Evolutionary conservation across 2,888 invertebrate species (phyloP).

Genomic region (Pandemis heparana): DNA sequence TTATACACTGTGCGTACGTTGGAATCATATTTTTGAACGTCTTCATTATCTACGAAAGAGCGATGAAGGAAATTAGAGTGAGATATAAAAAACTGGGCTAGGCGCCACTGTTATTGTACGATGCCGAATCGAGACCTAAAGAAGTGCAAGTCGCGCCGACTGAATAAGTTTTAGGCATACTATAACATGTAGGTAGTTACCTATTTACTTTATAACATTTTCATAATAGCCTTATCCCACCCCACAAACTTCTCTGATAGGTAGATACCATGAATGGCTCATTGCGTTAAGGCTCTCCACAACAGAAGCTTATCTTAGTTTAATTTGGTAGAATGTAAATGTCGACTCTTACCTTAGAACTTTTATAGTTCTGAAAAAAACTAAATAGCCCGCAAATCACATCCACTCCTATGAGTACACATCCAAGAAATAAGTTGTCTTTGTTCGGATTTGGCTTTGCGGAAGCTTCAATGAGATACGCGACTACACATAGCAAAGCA

Average conservation of each 20-base stretch:
- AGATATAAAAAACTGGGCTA: no score
- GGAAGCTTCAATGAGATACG: constrained; percentile 86
- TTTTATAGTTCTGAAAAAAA: constrained; percentile 99
- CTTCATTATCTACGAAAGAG: constrained; percentile 94
- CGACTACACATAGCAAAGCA: constrained; percentile 88
- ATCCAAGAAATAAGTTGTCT: constrained; percentile 98
- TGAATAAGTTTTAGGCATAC: no score
- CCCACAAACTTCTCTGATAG: no score
- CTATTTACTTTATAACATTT: no score
- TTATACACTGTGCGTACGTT: constrained; percentile 93
- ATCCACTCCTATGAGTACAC: constrained; percentile 96
- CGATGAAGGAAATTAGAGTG: not conserved
- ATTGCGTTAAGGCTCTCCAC: not conserved
- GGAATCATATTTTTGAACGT: constrained; percentile 99
- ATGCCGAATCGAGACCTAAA: no score
- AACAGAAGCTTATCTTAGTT: no score
- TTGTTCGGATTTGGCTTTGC: constrained; percentile 95
- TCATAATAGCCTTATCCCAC: no score
- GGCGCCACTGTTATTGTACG: no score
- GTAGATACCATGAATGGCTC: no score
- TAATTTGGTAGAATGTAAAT: not conserved
- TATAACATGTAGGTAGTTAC: no score
- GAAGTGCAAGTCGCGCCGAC: no score
- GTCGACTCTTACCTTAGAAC: constrained; percentile 86
- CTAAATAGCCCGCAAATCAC: constrained; percentile 98